Evolutionary conservation across 2,888 invertebrate species (phyloP), one percentile per base, ranked within the genome.

Genomic region (Apamea anceps): DNA sequence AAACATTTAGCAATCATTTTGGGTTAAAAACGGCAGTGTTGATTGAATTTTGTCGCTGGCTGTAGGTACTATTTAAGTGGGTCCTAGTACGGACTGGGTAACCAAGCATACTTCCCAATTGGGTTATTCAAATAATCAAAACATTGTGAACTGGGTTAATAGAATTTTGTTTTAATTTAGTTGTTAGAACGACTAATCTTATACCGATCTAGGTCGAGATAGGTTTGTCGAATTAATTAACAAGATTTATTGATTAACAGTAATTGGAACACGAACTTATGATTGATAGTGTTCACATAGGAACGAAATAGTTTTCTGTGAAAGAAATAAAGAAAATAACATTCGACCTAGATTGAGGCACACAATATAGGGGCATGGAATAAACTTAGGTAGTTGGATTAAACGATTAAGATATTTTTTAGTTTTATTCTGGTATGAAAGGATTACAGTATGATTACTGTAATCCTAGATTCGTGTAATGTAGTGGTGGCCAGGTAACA

Each of bases 181-280:
- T 66, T 25, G 21, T 45, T 66, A 18, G 57, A 57, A 45, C 21
- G 12, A 57, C 32, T 28, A 48, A 67, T 66, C 21, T 45, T 65
- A n/a, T 8, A 45, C n/a, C 12, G 21, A 37, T 75, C n/a, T 60
- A n/a, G 45, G 21, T 75, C 12, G 4, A 75, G n/a, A 48, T 60
- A 25, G 57, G 45, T 57, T 67, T 37, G 15, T 37, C 32, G 18
- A 57, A 48, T 12, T 28, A 57, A 18, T 48, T 48, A 28, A 57
- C 32, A 2, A 65, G 42, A 54, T n/a, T n/a, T n/a, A n/a, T n/a
- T 42, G 18, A 66, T 48, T 51, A n/a, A 42, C 15, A 57, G 28
- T 57, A 75, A 70, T 54, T 60, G 5, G 25, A 77, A 74, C 25
- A 32, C 32, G n/a, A 32, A 63, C 28, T 71, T 71, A 15, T 25